These are phyloP conservation scores for Caenorhabditis sp. DNA, from an alignment of 2,888 invertebrate species.

Conservation along the genomic window DNA sequence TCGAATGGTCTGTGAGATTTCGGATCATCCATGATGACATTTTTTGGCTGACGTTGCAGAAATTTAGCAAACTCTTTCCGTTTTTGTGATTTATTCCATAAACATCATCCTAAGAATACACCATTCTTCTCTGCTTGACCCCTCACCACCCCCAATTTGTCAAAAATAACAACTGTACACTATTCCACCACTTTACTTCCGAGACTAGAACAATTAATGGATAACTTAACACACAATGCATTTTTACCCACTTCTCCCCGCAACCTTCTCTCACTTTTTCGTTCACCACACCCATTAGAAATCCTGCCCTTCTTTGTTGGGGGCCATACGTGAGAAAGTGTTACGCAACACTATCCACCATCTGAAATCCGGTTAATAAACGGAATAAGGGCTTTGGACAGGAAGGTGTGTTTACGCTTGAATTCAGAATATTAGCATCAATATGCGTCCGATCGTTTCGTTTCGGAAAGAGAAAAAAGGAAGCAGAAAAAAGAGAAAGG, in stretches of 20 bases:
- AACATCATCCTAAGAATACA: background rate
- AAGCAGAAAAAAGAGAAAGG: constrained; percentile 39
- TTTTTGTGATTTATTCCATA: constrained; percentile 29
- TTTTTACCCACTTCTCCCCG: constrained; percentile 35
- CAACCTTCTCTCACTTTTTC: constrained; percentile 26
- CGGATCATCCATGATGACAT: constrained; percentile 11
- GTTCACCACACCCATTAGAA: constrained; percentile 48
- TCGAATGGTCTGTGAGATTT: background rate
- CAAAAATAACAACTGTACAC: constrained; percentile 44
- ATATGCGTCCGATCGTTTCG: constrained; percentile 30
- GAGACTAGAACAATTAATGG: constrained; percentile 49
- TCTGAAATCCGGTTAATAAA: constrained; percentile 50
- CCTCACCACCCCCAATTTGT: background rate
- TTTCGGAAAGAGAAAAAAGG: constrained; percentile 29
- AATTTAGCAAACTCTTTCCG: constrained; percentile 1
- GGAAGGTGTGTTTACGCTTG: constrained; percentile 45
- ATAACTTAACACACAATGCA: constrained; percentile 49
- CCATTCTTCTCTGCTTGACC: constrained; percentile 35
- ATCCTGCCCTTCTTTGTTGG: constrained; percentile 51
- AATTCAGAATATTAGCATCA: constrained; percentile 53
- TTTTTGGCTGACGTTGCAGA: constrained; percentile 6
- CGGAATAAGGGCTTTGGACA: constrained; percentile 16
- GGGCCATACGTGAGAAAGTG: constrained; percentile 34
- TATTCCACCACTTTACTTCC: constrained; percentile 32
- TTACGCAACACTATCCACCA: constrained; percentile 50